These are phyloP conservation scores for Hemitrygon akajei DNA, from an alignment of 2,797 vertebrate species.

Conservation along the genomic window DNA sequence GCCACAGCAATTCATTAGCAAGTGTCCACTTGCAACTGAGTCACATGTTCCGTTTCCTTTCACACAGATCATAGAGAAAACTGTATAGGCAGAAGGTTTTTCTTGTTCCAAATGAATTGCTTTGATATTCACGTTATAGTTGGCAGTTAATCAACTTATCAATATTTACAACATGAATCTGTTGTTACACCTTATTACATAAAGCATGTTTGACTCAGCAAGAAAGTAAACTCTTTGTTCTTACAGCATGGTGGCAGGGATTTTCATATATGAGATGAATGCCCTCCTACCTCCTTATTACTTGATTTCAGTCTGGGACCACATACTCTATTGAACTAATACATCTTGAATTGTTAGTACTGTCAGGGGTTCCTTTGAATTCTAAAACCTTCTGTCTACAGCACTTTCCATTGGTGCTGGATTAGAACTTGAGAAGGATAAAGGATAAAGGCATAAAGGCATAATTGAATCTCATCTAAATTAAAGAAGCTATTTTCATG, in stretches of 20 bases:
- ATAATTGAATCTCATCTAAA: not conserved
- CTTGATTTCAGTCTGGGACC: not conserved
- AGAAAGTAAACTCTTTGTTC: not conserved
- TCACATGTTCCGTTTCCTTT: not conserved
- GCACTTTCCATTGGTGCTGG: not conserved
- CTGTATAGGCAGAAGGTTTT: not conserved
- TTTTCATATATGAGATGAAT: not conserved
- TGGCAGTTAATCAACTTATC: not conserved
- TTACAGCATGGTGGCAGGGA: not conserved
- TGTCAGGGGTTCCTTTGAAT: not conserved
- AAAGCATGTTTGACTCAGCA: not conserved
- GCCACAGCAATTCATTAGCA: too few species aligned
- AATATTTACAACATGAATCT: not conserved
- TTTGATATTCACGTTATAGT: not conserved
- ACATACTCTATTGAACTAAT: not conserved
- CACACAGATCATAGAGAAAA: not conserved
- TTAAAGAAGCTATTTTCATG: not conserved
- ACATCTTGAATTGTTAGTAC: not conserved
- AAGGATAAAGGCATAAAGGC: too few species aligned
- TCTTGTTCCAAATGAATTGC: not conserved
- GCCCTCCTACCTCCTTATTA: not conserved
- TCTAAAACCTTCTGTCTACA: not conserved
- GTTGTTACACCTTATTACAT: not conserved
- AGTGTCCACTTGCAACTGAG: not conserved
- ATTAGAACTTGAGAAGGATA: not conserved